Evolutionary conservation across 1,140 invertebrate genomes (phyloP).

Genomic region (Euglossa dilemma): DNA sequence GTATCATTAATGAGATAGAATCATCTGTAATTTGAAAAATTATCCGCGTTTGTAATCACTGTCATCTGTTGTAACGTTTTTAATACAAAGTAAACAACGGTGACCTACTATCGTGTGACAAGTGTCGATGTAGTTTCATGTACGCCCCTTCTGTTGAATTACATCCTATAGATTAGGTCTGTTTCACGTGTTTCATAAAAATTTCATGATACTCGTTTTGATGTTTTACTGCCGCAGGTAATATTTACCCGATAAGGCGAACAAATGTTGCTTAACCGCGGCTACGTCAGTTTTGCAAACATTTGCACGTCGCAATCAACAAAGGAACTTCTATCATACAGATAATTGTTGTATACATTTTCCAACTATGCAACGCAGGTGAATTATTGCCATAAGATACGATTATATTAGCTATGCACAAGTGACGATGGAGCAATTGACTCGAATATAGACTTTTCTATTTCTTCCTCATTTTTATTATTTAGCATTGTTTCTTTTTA

Average conservation of each 20-base stretch:
- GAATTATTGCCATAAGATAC: conserved; percentile 8
- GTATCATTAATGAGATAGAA: conserved; percentile 47
- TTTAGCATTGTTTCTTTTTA: background rate
- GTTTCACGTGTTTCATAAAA: conserved; percentile 14
- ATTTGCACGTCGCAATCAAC: conserved; percentile 6
- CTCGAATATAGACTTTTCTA: background rate
- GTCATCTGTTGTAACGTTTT: conserved; percentile 34
- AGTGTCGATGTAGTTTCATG: conserved; percentile 9
- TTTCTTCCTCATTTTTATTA: background rate
- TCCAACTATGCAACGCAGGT: background rate
- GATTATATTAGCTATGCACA: background rate
- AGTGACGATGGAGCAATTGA: background rate
- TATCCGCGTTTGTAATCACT: conserved; percentile 33
- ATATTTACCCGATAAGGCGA: conserved; percentile 6
- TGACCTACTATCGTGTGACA: conserved; percentile 34
- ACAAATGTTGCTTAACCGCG: conserved; percentile 31
- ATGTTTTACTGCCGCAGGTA: background rate
- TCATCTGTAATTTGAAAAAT: conserved; percentile 34
- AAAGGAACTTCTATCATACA: background rate
- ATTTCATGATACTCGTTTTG: conserved; percentile 22
- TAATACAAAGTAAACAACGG: conserved; percentile 45
- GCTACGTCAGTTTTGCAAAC: conserved; percentile 1
- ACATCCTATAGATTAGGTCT: conserved; percentile 20
- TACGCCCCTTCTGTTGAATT: background rate
- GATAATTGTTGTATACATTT: conserved; percentile 10